Conservation (phyloP, 2,797 vertebrate species). For the Amblyopsis hoosieri region DNA sequence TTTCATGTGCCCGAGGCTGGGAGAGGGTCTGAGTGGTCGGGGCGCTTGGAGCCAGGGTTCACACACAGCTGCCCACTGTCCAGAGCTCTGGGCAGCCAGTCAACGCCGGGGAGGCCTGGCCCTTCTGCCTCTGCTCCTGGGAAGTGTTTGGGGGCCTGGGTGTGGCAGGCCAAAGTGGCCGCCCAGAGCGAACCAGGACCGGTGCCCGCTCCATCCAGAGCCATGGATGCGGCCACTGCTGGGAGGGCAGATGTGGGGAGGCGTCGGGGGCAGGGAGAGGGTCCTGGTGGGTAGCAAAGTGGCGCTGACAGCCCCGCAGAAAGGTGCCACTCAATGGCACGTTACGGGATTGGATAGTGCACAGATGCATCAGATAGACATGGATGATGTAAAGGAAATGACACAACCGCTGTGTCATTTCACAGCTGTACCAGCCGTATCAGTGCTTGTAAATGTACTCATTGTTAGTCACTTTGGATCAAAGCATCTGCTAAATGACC, state of each 20-base stretch:
- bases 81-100: slow-evolving; percentile 79
- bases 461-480: no score
- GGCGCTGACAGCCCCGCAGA: slow-evolving; percentile 63
- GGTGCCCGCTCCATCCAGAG: slow-evolving; percentile 55
- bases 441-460: no score
- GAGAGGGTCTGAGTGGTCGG: slow-evolving; percentile 83
- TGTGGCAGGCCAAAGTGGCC: slow-evolving; percentile 79
- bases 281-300: slow-evolving; percentile 65
- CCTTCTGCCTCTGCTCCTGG: slow-evolving; percentile 76
- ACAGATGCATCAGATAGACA: slow-evolving; percentile 1
- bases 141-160: slow-evolving; percentile 78
- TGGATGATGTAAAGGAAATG: slow-evolving; percentile 1
- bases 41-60: slow-evolving; percentile 79
- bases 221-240: slow-evolving; percentile 31
- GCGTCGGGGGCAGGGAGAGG: slow-evolving; percentile 19
- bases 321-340: slow-evolving; percentile 51
- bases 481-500: no score
- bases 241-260: slow-evolving; percentile 33
- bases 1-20: slow-evolving; percentile 81
- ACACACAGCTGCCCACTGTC: slow-evolving; percentile 84
- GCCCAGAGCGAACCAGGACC: slow-evolving; percentile 75
- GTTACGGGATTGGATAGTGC: slow-evolving; percentile 17
- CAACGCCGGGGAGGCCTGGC: slow-evolving; percentile 80
- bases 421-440: no score
- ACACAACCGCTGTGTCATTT: no score